Evolutionary conservation across 2,113 vertebrate species (phyloP).

Genomic region (Pachyramphus minor): DNA sequence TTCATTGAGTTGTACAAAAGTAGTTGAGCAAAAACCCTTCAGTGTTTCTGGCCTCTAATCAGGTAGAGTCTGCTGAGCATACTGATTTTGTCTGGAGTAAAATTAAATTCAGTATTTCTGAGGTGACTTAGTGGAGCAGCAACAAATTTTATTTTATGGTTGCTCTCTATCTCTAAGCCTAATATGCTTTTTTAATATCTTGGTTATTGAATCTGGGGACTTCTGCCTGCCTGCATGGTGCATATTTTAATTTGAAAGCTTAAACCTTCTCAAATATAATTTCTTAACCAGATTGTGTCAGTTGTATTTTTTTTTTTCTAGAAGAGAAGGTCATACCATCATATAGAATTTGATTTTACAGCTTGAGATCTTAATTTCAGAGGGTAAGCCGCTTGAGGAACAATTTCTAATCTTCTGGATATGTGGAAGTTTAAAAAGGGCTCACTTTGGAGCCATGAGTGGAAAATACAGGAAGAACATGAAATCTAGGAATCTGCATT

Average conservation of each 20-base stretch:
- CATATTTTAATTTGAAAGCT: constrained; percentile 27
- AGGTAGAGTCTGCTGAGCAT: neutral
- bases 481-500: neutral
- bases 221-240: neutral
- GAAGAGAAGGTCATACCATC: neutral
- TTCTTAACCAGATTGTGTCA: neutral
- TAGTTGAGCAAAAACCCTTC: neutral
- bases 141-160: neutral
- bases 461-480: neutral
- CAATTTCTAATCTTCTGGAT: neutral
- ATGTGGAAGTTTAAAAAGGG: neutral
- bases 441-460: neutral
- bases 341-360: neutral
- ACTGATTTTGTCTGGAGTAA: neutral
- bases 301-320: neutral
- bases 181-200: neutral
- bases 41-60: neutral
- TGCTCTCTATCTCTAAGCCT: neutral
- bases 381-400: neutral
- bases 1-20: neutral
- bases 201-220: neutral
- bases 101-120: neutral
- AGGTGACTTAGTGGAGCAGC: neutral
- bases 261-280: neutral
- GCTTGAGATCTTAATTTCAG: neutral